phyloP scores from a whole-genome alignment of 2,888 invertebrate species.

The Cataglyphis albicans region DNA sequence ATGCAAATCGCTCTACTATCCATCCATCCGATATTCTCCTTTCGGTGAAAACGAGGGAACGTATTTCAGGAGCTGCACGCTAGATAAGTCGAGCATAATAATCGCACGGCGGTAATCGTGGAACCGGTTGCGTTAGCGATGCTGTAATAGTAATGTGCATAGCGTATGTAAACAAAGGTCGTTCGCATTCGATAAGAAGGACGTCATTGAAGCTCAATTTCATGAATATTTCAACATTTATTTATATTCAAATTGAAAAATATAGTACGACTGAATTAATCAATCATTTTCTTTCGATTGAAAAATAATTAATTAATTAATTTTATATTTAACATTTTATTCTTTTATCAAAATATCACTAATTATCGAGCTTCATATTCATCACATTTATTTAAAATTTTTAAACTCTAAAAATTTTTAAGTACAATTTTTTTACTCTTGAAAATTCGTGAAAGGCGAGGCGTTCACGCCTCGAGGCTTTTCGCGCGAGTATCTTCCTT shows the following conservation, averaged over 20 bases:
- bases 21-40: constrained; percentile 57
- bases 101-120: constrained; percentile 60
- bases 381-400: not conserved
- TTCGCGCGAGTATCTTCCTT: not conserved
- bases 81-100: constrained; percentile 64
- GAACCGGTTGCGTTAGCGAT: constrained; percentile 68
- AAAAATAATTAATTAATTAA: not conserved
- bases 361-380: not conserved
- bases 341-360: not conserved
- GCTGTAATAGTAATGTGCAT: constrained; percentile 63
- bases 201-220: constrained; percentile 17
- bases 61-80: constrained; percentile 50
- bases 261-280: not conserved
- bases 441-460: not conserved
- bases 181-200: constrained; percentile 50
- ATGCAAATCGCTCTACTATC: constrained; percentile 52
- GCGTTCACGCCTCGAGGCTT: not conserved
- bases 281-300: not conserved
- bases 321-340: not conserved
- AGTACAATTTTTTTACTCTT: not conserved
- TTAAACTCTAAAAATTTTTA: no score
- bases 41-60: constrained; percentile 33
- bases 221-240: not conserved
- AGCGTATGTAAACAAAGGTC: constrained; percentile 66
- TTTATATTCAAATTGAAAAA: not conserved